Evolutionary conservation across 2,888 invertebrate genomes (phyloP), one percentile per base, ranked within the genome.

Genomic region (Frankliniella fusca): DNA sequence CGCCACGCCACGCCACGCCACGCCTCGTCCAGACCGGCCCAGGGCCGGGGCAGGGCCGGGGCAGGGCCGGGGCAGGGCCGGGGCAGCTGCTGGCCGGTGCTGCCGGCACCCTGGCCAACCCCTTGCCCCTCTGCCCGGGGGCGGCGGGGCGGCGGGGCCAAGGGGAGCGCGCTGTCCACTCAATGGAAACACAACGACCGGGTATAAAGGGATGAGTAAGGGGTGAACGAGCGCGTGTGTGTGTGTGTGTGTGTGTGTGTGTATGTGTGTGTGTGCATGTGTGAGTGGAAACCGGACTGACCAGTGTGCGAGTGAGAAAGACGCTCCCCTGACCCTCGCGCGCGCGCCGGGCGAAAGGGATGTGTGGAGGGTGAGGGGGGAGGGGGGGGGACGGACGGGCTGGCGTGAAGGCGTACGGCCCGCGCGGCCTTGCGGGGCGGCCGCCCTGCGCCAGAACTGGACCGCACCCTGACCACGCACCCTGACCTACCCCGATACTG

Each of bases 261-360:
- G n/a, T n/a, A n/a, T n/a, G n/a, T n/a, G n/a, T n/a, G n/a, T n/a
- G n/a, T n/a, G n/a, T n/a, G n/a, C n/a, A n/a, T n/a, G n/a, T n/a
- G n/a, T n/a, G n/a, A n/a, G n/a, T n/a, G 54, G 11, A 70, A 70
- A 70, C 70, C 70, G 70, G 70, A 70, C 70, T 70, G 70, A 70
- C 70, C 70, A 27, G 70, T 70, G 70, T 70, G 70, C 70, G 70
- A 70, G 70, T 5, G 70, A 70, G 70, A 70, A 27, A 20, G 54
- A 54, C 54, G 10, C 23, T 7, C 20, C 23, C 23, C 9, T 11
- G 54, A 18, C 18, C 54, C 15, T 11, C 15, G 15, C 15, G 11
- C 3, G 54, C 54, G 54, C 54, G 54, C 54, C 15, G 54, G 15
- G 54, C 54, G 54, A 11, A 1, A 54, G 15, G 54, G 15, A 11